Evolutionary conservation across 2,888 invertebrate species (phyloP).

Genomic region (Omphaloscelis lunosa): DNA sequence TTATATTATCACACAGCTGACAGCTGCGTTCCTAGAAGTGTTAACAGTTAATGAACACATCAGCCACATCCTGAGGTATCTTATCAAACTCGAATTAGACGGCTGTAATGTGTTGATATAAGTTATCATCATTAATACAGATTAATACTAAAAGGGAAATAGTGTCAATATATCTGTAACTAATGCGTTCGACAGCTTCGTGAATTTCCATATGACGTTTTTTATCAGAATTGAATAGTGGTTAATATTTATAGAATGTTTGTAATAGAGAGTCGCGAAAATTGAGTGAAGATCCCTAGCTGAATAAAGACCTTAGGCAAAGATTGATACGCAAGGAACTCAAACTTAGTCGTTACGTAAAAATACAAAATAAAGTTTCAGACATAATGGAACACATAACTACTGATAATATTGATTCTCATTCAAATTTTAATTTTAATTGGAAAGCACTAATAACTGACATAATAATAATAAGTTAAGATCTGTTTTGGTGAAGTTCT

Average conservation of each 20-base stretch:
- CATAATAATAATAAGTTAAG: no score
- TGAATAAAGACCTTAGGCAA: neutral
- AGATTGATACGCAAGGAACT: no score
- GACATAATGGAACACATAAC: neutral
- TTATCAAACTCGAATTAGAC: conserved; percentile 35
- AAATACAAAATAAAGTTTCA: neutral
- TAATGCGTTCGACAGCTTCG: conserved; percentile 25
- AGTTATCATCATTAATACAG: conserved; percentile 36
- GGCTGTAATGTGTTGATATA: conserved; percentile 32
- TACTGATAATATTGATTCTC: no score
- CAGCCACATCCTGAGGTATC: conserved; percentile 9
- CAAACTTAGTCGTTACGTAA: neutral
- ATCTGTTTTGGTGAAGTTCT: no score
- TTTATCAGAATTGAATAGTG: conserved; percentile 15
- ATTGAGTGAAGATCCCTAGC: no score
- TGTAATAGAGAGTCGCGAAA: no score
- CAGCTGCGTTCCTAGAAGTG: neutral
- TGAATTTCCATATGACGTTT: neutral
- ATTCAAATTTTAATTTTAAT: no score
- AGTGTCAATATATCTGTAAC: conserved; percentile 22
- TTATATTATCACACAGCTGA: neutral
- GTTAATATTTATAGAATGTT: neutral
- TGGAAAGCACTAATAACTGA: no score
- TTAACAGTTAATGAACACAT: conserved; percentile 2
- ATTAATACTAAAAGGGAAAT: conserved; percentile 25